Evolutionary conservation across 2,888 invertebrate species (phyloP).

Genomic region (Lysandra coridon): DNA sequence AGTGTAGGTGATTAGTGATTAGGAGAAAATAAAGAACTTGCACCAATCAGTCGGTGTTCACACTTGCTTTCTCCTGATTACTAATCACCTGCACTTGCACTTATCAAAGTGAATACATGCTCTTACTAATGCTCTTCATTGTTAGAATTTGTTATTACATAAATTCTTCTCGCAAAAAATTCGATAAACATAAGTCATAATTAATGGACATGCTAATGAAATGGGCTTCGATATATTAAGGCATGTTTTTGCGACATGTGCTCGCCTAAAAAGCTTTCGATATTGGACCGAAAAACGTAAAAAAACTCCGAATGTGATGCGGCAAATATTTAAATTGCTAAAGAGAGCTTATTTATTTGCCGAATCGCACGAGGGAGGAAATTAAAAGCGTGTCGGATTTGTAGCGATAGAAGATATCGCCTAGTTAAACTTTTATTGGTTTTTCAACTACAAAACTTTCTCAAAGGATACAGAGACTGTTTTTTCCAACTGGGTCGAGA

Average conservation of each 20-base stretch:
- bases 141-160: neutral
- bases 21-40: no score
- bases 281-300: constrained; percentile 25
- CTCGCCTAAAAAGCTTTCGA: constrained; percentile 15
- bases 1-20: no score
- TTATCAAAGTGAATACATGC: no score
- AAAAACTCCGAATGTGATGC: constrained; percentile 21
- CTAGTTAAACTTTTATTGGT: constrained; percentile 26
- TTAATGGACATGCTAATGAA: constrained; percentile 8
- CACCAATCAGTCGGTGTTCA: no score
- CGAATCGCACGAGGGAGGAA: constrained; percentile 35
- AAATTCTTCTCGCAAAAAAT: neutral
- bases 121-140: neutral
- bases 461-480: neutral
- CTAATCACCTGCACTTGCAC: no score
- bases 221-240: neutral
- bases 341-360: constrained; percentile 38
- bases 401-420: constrained; percentile 34
- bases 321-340: constrained; percentile 39
- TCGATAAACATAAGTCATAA: neutral
- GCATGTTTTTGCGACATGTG: constrained; percentile 17
- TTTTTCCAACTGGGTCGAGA: neutral
- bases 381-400: constrained; percentile 37
- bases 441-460: constrained; percentile 2
- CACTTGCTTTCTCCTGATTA: no score